Evolutionary conservation across 2,797 vertebrate genomes (phyloP).

Genomic region (Enteromius fasciolatus): DNA sequence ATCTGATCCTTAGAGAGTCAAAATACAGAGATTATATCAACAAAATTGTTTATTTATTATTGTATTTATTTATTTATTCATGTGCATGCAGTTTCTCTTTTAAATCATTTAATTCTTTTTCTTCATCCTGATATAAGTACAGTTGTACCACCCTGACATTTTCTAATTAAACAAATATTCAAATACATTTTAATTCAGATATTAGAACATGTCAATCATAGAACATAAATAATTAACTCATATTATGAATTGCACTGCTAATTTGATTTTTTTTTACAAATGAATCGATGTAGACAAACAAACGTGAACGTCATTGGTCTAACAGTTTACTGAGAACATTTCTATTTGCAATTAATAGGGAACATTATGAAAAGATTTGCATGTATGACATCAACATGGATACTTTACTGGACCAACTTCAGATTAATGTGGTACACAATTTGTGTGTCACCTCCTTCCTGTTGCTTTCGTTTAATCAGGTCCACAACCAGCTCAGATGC

Average conservation of each 20-base stretch:
- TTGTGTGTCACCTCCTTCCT: conserved; percentile 27
- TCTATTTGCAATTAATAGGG: not conserved
- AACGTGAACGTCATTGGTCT: not conserved
- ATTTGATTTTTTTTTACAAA: not conserved
- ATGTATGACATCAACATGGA: not conserved
- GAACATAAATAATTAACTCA: not conserved
- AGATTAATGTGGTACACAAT: not conserved
- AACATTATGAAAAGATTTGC: not conserved
- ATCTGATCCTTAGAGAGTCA: no score
- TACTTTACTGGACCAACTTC: not conserved
- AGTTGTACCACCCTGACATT: not conserved
- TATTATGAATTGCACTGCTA: not conserved
- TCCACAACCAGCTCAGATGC: conserved; percentile 85
- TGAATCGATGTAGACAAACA: not conserved
- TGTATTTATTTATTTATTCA: no score
- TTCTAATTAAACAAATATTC: not conserved
- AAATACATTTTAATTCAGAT: not conserved
- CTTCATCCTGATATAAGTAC: not conserved
- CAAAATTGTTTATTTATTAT: no score
- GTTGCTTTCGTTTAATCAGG: conserved; percentile 66
- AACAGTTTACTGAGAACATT: not conserved
- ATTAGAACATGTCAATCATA: not conserved
- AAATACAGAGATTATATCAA: no score
- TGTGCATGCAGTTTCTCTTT: not conserved
- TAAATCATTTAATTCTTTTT: not conserved